Conservation (phyloP, 2,888 invertebrate species). For the Ceriagrion tenellum region DNA sequence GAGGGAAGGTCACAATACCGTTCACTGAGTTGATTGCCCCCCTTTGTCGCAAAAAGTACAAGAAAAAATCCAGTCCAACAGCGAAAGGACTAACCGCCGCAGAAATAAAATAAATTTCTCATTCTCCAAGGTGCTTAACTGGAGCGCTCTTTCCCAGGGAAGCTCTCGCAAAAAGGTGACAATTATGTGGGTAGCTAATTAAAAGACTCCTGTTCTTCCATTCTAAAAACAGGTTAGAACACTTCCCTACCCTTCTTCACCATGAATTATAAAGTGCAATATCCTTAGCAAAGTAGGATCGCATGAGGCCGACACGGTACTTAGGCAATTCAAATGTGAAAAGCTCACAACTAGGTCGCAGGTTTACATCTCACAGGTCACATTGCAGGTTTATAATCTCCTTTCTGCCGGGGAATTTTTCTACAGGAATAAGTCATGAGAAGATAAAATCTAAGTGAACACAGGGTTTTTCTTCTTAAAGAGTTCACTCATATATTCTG, state of each 20-base stretch:
- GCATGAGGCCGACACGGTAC: background rate
- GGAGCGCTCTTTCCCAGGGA: background rate
- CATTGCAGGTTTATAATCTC: too few relatives aligned
- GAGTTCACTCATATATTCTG: too few relatives aligned
- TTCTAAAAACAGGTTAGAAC: background rate
- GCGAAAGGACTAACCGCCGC: background rate
- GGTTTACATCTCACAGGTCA: too few relatives aligned
- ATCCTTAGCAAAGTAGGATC: background rate
- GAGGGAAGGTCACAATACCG: background rate
- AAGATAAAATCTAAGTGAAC: too few relatives aligned
- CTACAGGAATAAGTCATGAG: too few relatives aligned
- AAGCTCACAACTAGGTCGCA: too few relatives aligned
- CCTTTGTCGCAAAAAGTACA: background rate
- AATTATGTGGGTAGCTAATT: background rate
- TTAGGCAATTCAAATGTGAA: too few relatives aligned
- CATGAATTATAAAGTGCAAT: background rate
- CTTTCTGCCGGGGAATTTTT: too few relatives aligned
- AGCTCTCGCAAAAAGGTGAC: background rate
- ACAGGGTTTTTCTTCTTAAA: too few relatives aligned
- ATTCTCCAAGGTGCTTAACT: background rate
- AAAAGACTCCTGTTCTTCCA: background rate
- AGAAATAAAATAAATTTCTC: background rate
- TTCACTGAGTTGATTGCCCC: background rate
- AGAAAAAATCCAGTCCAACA: background rate
- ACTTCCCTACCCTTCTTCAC: background rate